Evolutionary conservation across 2,888 invertebrate species (phyloP), one percentile per base, ranked within the genome.

Genomic region (Schizaphis graminum): DNA sequence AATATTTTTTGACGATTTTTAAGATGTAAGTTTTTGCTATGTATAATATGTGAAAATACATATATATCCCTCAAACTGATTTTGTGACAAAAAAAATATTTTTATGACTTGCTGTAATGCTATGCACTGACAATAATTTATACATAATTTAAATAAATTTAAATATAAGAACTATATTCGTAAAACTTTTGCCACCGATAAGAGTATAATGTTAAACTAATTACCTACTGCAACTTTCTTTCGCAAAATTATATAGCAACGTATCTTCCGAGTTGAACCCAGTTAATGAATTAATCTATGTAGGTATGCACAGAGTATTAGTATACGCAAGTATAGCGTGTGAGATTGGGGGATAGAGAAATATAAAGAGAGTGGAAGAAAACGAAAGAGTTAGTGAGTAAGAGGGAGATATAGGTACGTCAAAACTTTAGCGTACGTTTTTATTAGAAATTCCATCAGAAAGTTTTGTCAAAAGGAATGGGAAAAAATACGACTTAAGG

Each of bases 371-470:
- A 28, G 13, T 13, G n/a, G 13, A 13, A n/a, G n/a, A 61, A 11
- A 61, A 16, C 11, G 24, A 56, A 24, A 56, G 61, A 61, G 61
- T 28, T 28, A 67, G n/a, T n/a, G 67, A 13, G 28, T 13, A 3
- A 61, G 61, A n/a, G n/a, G 0, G 35, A 28, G 47, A 28, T 24
- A 35, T 21, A 61, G 11, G 47, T 90, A 61, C 24, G 47, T 90
- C 90, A 90, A 90, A 90, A 90, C 90, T 90, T 47, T 67, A 67
- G 35, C 47, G n/a, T 67, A 67, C 47, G 90, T 90, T 90, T 90
- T 90, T 90, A 90, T 90, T 90, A 90, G 67, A 35, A 90, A 47
- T 90, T 90, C 67, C 47, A 90, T 90, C 47, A 47, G 61, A 90
- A 90, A 90, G 89, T 67, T 90, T 47, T 47, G 61, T 67, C 67